Evolutionary conservation across 2,113 vertebrate species (phyloP).

Genomic region (western clawed frog (Xenopus tropicalis)): UCB_Xtro_10.0 CM004444.2:17926501-17927000

Average conservation of each 20-base stretch:
- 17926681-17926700: conserved; percentile 18
- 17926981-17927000: neutral
- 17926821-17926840: neutral
- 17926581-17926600: too few species aligned
- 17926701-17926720: conserved; percentile 14
- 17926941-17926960: neutral
- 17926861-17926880: conserved; percentile 1
- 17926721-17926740: neutral
- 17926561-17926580: too few species aligned
- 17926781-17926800: conserved; percentile 18
- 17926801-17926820: neutral
- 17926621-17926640: too few species aligned
- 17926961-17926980: neutral
- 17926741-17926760: neutral
- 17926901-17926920: conserved; percentile 26
- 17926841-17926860: conserved; percentile 11
- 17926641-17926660: too few species aligned
- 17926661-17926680: too few species aligned
- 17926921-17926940: conserved; percentile 7
- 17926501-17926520: too few species aligned
- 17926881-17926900: neutral
- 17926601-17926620: too few species aligned
- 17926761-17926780: conserved; percentile 21
- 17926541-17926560: too few species aligned
- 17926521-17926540: too few species aligned